A percentile compares a stretch with the other conserved stretches of the same genome.
These are phyloP conservation scores for Irena cyanogastra DNA, from an alignment of 2,113 vertebrate genomes.

Conservation along the genomic window DNA sequence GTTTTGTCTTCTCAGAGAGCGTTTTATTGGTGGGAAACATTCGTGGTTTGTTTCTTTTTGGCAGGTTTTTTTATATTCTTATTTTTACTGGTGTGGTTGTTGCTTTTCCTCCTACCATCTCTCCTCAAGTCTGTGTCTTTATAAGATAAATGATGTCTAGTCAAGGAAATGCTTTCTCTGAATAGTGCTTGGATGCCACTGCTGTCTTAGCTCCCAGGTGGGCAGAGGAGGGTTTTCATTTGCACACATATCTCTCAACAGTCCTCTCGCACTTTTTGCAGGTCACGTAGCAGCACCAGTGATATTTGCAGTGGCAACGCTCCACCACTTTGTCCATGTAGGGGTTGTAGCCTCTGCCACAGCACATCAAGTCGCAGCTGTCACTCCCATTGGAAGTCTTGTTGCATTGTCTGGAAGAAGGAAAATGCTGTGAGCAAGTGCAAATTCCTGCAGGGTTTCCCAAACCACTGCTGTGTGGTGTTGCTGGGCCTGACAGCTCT, in stretches of 20 bases:
- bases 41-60: background rate
- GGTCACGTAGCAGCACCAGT: constrained; percentile 99
- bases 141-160: background rate
- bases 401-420: constrained; percentile 89
- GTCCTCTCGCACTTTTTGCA: constrained; percentile 93
- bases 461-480: accelerated
- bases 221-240: constrained; percentile 71
- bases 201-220: background rate
- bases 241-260: constrained; percentile 96
- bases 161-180: background rate
- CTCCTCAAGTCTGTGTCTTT: background rate
- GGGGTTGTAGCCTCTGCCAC: constrained; percentile 95
- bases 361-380: constrained; percentile 99
- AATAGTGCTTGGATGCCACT: constrained; percentile 71
- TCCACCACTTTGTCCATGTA: constrained; percentile 95
- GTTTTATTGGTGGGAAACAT: background rate
- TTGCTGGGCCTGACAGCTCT: background rate
- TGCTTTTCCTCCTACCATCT: background rate
- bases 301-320: constrained; percentile 97
- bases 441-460: background rate
- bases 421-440: background rate
- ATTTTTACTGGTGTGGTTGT: background rate
- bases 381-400: constrained; percentile 94
- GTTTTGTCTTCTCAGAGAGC: background rate
- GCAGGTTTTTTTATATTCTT: background rate